These are phyloP conservation scores for Dryococelus australis DNA, from an alignment of 2,888 invertebrate species.

Conservation along the genomic window DNA sequence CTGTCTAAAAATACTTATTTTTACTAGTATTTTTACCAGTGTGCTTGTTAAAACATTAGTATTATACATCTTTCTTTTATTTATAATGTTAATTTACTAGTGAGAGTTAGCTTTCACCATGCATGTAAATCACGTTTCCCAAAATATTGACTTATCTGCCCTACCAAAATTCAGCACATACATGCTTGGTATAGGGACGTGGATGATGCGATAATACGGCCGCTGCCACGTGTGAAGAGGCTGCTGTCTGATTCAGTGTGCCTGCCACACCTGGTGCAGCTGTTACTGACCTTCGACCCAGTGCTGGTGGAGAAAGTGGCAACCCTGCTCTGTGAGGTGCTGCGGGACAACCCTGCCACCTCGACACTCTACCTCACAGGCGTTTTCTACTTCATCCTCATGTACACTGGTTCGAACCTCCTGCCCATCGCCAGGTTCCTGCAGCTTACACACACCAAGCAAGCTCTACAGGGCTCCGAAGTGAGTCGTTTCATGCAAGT, in stretches of 20 bases:
- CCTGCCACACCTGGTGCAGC: conserved; percentile 92
- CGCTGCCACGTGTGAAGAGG: conserved; percentile 90
- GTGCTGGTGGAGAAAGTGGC: conserved; percentile 96
- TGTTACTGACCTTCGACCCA: conserved; percentile 97
- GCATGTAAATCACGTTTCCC: too few species aligned
- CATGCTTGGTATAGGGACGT: conserved; percentile 69
- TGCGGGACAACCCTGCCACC: conserved; percentile 95
- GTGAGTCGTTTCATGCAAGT: conserved; percentile 59
- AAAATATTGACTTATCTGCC: too few species aligned
- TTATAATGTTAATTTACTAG: too few species aligned
- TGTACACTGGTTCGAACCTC: conserved; percentile 98
- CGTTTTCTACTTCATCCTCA: conserved; percentile 96
- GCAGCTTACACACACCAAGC: conserved; percentile 93
- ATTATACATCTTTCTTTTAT: too few species aligned
- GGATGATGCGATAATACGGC: conserved; percentile 94
- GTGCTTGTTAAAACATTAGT: too few species aligned
- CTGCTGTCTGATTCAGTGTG: conserved; percentile 87
- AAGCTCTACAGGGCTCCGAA: conserved; percentile 92
- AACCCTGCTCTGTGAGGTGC: conserved; percentile 83
- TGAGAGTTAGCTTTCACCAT: too few species aligned
- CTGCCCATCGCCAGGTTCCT: conserved; percentile 94
- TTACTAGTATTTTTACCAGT: too few species aligned
- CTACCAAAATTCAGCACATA: too few species aligned
- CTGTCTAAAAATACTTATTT: too few species aligned
- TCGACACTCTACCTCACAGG: conserved; percentile 95